These are phyloP conservation scores for Caenorhabditis wallacei DNA, from an alignment of 2,888 invertebrate genomes.

Conservation along the genomic window DNA sequence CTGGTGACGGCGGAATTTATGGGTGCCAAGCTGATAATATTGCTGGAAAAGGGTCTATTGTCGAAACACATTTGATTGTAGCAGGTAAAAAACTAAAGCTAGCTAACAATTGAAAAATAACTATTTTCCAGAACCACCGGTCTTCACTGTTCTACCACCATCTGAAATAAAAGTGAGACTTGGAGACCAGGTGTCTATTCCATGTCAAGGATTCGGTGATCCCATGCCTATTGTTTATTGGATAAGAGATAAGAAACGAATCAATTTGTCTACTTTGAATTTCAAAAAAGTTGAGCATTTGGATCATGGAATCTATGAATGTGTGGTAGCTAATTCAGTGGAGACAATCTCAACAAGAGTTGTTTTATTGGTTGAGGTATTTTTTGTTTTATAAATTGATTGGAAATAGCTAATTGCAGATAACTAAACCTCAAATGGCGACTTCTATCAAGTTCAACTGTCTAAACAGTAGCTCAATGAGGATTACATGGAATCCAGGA, in stretches of 20 bases:
- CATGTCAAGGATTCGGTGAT: conserved; percentile 80
- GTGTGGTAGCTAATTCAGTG: conserved; percentile 77
- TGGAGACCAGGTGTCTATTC: conserved; percentile 72
- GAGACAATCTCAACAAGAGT: conserved; percentile 70
- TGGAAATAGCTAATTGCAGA: conserved; percentile 51
- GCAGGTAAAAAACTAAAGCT: conserved; percentile 73
- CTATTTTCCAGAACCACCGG: conserved; percentile 72
- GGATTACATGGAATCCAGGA: conserved; percentile 71
- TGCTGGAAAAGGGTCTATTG: conserved; percentile 75
- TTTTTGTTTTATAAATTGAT: too few relatives aligned
- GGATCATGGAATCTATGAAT: conserved; percentile 80
- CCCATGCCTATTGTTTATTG: conserved; percentile 80
- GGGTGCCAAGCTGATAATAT: conserved; percentile 78
- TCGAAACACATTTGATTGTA: conserved; percentile 79
- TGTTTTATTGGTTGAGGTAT: conserved; percentile 76
- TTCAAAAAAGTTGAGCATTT: conserved; percentile 70
- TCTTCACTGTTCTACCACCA: conserved; percentile 75
- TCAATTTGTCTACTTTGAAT: conserved; percentile 66
- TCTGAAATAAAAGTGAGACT: conserved; percentile 70
- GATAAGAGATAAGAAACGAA: conserved; percentile 76
- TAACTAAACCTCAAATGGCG: conserved; percentile 75
- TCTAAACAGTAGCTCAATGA: conserved; percentile 64
- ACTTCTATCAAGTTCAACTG: conserved; percentile 67
- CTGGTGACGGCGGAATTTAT: conserved; percentile 78
- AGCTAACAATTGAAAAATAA: too few relatives aligned